phyloP scores from a whole-genome alignment of 2,797 vertebrate species.

The Typhlichthys eigenmanni region DNA sequence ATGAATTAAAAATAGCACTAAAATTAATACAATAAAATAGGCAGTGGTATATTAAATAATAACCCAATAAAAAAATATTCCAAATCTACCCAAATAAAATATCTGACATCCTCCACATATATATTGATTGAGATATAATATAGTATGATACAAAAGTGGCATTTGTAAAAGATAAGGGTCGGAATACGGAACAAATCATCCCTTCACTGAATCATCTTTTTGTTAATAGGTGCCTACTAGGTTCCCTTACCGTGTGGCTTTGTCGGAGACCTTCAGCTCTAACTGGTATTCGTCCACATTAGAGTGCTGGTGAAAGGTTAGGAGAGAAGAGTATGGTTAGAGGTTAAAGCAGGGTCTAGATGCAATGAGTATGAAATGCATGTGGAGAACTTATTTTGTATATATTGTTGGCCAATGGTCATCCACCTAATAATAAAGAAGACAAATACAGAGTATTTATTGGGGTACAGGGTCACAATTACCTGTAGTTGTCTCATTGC shows the following conservation, averaged over 20 bases:
- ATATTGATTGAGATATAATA: not conserved
- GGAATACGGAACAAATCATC: too few relatives aligned
- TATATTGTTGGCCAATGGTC: not conserved
- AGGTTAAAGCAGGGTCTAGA: not conserved
- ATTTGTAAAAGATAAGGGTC: too few relatives aligned
- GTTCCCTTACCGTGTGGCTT: constrained; percentile 83
- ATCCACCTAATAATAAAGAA: not conserved
- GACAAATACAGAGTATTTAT: not conserved
- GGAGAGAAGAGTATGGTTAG: constrained; percentile 18
- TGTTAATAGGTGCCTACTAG: not conserved
- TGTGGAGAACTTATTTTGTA: not conserved
- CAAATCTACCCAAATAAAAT: too few relatives aligned
- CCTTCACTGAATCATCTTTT: not conserved
- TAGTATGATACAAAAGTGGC: too few relatives aligned
- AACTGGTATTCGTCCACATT: constrained; percentile 86
- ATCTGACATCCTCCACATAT: too few relatives aligned
- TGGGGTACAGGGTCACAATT: constrained; percentile 4
- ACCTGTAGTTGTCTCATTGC: constrained; percentile 92
- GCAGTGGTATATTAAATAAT: too few relatives aligned
- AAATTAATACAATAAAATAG: too few relatives aligned
- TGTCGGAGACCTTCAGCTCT: constrained; percentile 91
- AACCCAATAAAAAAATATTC: too few relatives aligned
- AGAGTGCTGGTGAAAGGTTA: constrained; percentile 76
- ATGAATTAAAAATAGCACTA: too few relatives aligned
- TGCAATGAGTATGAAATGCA: not conserved